Percentiles rank a stretch among this genome's conserved stretches.
phyloP scores from a whole-genome alignment of 1,140 invertebrate genomes.

The Formica exsecta region DNA sequence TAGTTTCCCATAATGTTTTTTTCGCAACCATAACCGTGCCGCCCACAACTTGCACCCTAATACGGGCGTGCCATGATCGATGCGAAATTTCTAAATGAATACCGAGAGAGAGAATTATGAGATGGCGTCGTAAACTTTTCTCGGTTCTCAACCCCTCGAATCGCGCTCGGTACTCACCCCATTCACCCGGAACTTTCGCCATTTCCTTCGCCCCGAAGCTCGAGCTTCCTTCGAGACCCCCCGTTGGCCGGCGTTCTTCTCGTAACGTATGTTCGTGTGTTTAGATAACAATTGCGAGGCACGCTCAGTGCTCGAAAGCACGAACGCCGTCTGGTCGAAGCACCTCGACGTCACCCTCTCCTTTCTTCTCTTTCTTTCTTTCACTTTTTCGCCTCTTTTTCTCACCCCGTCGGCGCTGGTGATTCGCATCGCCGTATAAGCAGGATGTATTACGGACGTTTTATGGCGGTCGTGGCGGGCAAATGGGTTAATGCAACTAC shows the following conservation, averaged over 20 bases:
- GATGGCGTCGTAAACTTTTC: constrained; percentile 54
- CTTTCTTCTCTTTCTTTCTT: neutral
- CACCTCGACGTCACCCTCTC: constrained; percentile 26
- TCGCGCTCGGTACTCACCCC: constrained; percentile 36
- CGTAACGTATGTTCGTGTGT: constrained; percentile 58
- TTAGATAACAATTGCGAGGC: constrained; percentile 63
- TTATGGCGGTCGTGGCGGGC: constrained; percentile 62
- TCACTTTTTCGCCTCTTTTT: constrained; percentile 15
- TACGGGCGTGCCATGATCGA: constrained; percentile 45
- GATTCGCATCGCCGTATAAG: constrained; percentile 42
- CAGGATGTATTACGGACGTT: constrained; percentile 62
- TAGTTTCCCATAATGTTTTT: constrained; percentile 28
- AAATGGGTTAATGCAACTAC: constrained; percentile 75
- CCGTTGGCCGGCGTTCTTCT: constrained; percentile 26
- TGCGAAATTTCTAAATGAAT: constrained; percentile 64
- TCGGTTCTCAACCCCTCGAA: constrained; percentile 37
- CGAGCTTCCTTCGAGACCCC: constrained; percentile 46
- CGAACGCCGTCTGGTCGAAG: constrained; percentile 38
- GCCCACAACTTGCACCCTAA: constrained; percentile 5
- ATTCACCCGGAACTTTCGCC: constrained; percentile 52
- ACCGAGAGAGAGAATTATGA: constrained; percentile 57
- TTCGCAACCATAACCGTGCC: constrained; percentile 32
- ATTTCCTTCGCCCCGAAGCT: constrained; percentile 58
- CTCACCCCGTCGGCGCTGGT: neutral
- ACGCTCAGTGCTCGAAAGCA: constrained; percentile 60